Evolutionary conservation across 1,140 invertebrate species (phyloP).

Genomic region (Megalopta genalis): DNA sequence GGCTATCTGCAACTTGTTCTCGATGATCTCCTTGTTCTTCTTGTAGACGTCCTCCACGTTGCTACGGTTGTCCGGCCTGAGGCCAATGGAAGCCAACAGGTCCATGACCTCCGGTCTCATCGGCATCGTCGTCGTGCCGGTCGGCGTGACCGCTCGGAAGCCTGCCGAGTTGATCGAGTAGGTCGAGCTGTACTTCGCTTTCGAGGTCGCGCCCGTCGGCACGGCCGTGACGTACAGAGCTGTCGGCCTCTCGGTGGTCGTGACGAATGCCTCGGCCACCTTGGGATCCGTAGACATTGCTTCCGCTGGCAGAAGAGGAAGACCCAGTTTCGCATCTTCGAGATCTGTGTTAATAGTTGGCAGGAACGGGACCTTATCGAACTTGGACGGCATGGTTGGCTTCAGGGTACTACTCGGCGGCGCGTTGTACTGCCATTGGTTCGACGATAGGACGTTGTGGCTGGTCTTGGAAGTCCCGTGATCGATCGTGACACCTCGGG

Average conservation of each 20-base stretch:
- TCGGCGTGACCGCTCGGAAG: slow-evolving; percentile 51
- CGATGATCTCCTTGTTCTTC: slow-evolving; percentile 44
- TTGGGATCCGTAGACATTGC: background rate
- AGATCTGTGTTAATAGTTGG: slow-evolving; percentile 51
- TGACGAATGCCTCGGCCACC: background rate
- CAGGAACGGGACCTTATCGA: slow-evolving; percentile 49
- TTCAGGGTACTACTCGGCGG: slow-evolving; percentile 52
- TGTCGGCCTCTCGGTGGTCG: slow-evolving; percentile 47
- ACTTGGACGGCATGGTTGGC: slow-evolving; percentile 22
- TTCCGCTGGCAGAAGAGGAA: background rate
- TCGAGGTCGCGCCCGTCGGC: slow-evolving; percentile 28
- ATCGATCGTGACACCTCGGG: slow-evolving; percentile 7
- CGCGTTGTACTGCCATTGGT: slow-evolving; percentile 74
- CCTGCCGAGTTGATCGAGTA: slow-evolving; percentile 49
- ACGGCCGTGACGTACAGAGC: slow-evolving; percentile 74
- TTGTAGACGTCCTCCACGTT: slow-evolving; percentile 50
- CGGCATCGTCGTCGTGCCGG: slow-evolving; percentile 55
- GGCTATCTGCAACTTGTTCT: slow-evolving; percentile 48
- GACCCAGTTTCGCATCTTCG: background rate
- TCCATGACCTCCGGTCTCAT: slow-evolving; percentile 76
- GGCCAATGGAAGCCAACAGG: slow-evolving; percentile 75
- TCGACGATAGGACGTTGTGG: slow-evolving; percentile 48
- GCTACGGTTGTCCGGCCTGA: slow-evolving; percentile 54
- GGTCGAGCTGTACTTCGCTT: slow-evolving; percentile 54
- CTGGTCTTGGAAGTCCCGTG: background rate